Conservation (phyloP, 2,888 invertebrate species). For the Idaea dimidiata region DNA sequence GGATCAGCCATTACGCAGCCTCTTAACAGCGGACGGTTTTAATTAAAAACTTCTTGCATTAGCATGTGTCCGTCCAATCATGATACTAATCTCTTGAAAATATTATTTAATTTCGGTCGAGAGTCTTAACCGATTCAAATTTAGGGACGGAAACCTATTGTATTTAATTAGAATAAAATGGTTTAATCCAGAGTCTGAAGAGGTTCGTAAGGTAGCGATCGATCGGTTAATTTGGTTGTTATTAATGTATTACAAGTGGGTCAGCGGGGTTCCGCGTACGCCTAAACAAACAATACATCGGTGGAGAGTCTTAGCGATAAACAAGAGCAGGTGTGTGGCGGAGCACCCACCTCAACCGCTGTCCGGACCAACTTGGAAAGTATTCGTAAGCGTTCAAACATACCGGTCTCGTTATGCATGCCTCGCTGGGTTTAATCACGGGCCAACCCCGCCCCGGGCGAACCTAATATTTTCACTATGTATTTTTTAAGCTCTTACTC, state of each 20-base stretch:
- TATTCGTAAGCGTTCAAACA: conserved; percentile 76
- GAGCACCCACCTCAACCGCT: conserved; percentile 54
- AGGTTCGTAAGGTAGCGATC: conserved; percentile 23
- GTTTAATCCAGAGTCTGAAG: conserved; percentile 23
- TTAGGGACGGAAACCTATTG: conserved; percentile 30
- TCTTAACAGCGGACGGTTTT: conserved; percentile 78
- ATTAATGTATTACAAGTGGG: conserved; percentile 62
- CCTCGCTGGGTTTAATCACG: conserved; percentile 77
- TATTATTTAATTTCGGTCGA: conserved; percentile 67
- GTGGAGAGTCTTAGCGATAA: conserved; percentile 62
- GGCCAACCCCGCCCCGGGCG: conserved; percentile 63
- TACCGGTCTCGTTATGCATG: conserved; percentile 75
- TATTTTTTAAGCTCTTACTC: conserved; percentile 69
- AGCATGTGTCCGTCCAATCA: conserved; percentile 73
- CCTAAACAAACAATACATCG: conserved; percentile 69
- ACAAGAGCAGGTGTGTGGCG: conserved; percentile 67
- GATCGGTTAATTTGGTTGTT: conserved; percentile 49
- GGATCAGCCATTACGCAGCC: conserved; percentile 78
- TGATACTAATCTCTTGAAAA: conserved; percentile 71
- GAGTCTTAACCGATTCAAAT: conserved; percentile 33
- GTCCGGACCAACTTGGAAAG: conserved; percentile 69
- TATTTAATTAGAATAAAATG: conserved; percentile 29
- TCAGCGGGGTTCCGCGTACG: conserved; percentile 38
- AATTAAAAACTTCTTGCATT: conserved; percentile 81
- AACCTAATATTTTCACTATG: conserved; percentile 74